Evolutionary conservation across 35 echinoderm and acorn worm genomes (phyloP), one percentile per base, ranked within the genome.

Genomic region (Ptychodera flava): DNA sequence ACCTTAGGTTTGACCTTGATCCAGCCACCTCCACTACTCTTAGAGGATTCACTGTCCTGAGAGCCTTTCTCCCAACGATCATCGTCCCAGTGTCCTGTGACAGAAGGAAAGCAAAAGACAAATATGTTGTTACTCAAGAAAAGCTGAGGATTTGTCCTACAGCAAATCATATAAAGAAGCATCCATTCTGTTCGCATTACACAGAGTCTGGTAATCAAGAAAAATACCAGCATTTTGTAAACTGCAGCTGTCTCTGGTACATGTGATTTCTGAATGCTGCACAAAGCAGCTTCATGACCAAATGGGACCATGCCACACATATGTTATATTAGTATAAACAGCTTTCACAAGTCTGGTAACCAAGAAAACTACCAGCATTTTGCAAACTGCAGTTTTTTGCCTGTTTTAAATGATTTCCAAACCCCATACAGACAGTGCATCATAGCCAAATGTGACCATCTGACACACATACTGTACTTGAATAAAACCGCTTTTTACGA

Each of bases 1-100:
- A 92, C 90, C 82, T 78, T 87, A 37, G 34, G 31, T 78, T 35
- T 85, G 78, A 87, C 84, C 37, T 86, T 36, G 31, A 85, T 80
- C 32, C 79, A 84, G 35, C 89, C 78, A 81, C 91, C 87, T 77
- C 88, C 89, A 80, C 78, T 86, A 35, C 87, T 81, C 34, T 83
- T 79, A 1, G 96, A 99, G 10, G 92, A 85, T 34, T 99, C 96
- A 87, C 88, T 99, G 79, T 82, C 90, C 88, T 94, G 95, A 22
- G 95, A 97, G 32, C 89, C 86, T 38, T 79, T 88, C n/a, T 99
- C 96, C 96, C 96, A 99, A 32, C 92, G 90, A 31, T 99, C 96
- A 78, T 99, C 96, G 78, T 88, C 90, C 90, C 96, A 94, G 77
- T 94, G 96, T 83, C 91, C 92, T 32, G 91, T 89, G 87, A 78